Evolutionary conservation across 2,797 vertebrate genomes (phyloP), one percentile per base, ranked within the genome.

Genomic region (Malacoctenus gilli): DNA sequence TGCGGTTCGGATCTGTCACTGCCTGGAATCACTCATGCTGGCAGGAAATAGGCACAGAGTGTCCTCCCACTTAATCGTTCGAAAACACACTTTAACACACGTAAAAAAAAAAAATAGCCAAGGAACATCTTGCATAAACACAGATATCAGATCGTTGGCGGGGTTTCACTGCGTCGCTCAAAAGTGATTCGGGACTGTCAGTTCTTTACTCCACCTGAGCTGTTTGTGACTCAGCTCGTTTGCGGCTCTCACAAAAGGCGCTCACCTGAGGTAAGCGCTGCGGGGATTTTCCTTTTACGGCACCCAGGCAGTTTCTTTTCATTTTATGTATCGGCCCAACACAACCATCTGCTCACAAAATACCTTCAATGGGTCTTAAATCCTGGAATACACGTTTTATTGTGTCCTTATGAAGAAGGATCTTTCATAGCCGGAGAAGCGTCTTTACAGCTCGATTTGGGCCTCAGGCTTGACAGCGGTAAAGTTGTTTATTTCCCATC

Each of bases 51-150:
- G 62, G 44, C 57, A 47, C 51, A 42, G 53, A 25, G 50, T 66
- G 73, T 56, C 61, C 60, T 76, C 23, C 12, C 9, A 39, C 59
- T 41, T 77, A 75, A 72, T 70, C 41, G 58, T 49, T 77, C 67
- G 72, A 43, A 56, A 69, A 52, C 49, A 47, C 42, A 51, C 22
- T 16, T 39, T 54, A 37, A 40, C 37, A 36, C 43, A 31, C 57
- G 47, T 12, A 15, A 46, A 59, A 44, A 16, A 47, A 15, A 46
- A 59, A 44, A 16, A 47, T 10, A 57, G 49, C 63, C 59, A 18
- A 35, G 64, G 43, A 43, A 68, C 56, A 34, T 63, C 13, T 36
- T 52, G 38, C 0, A 4, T 30, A 34, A 47, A 59, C 3, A 11
- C 34, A 60, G 40, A 55, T 46, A 53, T 58, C 41, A 40, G 39